phyloP scores from a whole-genome alignment of 64 coral and sea anemone genomes.

The Pocillopora damicornis region DNA sequence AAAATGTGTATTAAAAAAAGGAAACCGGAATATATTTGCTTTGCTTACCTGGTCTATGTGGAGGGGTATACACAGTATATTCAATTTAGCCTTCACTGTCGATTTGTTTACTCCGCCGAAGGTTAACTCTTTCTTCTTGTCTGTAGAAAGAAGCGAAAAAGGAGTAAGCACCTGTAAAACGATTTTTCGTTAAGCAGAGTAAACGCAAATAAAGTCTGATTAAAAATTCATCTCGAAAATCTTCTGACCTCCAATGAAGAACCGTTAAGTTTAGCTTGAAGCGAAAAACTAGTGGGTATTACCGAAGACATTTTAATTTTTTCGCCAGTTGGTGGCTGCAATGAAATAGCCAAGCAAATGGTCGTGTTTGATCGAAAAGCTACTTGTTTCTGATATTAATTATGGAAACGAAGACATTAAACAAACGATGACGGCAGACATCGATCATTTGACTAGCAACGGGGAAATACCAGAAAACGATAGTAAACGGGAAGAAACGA shows the following conservation, averaged over 20 bases:
- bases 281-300: not conserved
- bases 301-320: not conserved
- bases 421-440: not conserved
- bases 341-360: not conserved
- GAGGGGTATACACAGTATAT: not conserved
- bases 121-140: not conserved
- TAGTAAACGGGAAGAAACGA: not conserved
- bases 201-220: not conserved
- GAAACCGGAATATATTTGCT: not conserved
- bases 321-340: not conserved
- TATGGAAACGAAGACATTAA: not conserved
- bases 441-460: not conserved
- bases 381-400: not conserved
- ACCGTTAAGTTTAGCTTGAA: not conserved
- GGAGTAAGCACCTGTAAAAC: not conserved
- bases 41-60: not conserved
- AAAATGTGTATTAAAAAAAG: not conserved
- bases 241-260: not conserved
- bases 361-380: not conserved
- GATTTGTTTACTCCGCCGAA: not conserved
- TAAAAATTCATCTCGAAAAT: not conserved
- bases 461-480: not conserved
- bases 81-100: not conserved
- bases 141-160: not conserved
- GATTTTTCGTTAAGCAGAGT: not conserved